These are phyloP conservation scores for Orthosia cruda DNA, from an alignment of 2,888 invertebrate species.

Conservation along the genomic window DNA sequence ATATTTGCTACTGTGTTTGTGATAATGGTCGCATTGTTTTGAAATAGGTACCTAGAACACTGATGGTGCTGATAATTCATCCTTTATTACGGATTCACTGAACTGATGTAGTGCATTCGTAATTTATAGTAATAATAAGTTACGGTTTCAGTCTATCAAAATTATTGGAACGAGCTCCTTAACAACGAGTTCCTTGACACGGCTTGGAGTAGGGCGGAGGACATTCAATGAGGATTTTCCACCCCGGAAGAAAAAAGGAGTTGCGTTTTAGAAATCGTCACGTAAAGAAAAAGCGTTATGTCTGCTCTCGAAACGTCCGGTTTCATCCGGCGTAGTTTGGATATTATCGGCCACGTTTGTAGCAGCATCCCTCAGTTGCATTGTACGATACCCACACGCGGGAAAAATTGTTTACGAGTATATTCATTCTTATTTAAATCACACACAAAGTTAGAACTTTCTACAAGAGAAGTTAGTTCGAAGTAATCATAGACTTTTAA, in stretches of 20 bases:
- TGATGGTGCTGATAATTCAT: background rate
- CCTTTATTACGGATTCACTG: background rate
- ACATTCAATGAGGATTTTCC: too few relatives aligned
- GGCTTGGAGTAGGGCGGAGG: too few relatives aligned
- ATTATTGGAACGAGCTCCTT: too few relatives aligned
- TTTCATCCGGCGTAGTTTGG: too few relatives aligned
- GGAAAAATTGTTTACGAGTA: background rate
- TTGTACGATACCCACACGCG: background rate
- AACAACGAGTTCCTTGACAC: too few relatives aligned
- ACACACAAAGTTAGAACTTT: background rate
- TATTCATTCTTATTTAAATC: background rate
- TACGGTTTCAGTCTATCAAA: background rate
- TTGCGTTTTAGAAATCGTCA: too few relatives aligned
- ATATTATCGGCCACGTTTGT: too few relatives aligned
- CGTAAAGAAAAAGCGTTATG: too few relatives aligned
- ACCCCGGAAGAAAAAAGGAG: too few relatives aligned
- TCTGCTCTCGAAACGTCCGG: too few relatives aligned
- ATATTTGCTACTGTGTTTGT: background rate
- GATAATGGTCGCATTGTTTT: background rate
- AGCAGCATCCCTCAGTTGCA: background rate
- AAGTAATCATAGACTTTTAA: constrained; percentile 9
- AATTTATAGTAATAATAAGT: background rate
- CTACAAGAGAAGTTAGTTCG: constrained; percentile 5
- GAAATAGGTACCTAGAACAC: background rate
- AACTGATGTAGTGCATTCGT: background rate